A percentile compares a stretch with the other conserved stretches of the same genome.
These are phyloP conservation scores for Zosterops japonicus DNA, from an alignment of 2,113 vertebrate species.

Conservation along the genomic window DNA sequence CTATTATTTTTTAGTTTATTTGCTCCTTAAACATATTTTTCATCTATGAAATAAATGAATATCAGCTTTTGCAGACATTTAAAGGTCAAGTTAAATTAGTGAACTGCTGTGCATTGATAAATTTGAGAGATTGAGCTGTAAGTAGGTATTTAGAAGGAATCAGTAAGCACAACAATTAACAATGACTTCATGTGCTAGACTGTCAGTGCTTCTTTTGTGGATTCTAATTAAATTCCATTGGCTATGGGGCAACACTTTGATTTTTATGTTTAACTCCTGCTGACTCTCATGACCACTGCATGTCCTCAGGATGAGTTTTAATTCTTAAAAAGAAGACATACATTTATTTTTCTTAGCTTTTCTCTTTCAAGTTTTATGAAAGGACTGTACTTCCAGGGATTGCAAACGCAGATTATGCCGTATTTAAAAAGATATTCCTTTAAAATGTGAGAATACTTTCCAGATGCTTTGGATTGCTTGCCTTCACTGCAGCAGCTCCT, in stretches of 20 bases:
- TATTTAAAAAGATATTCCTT: background rate
- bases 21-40: background rate
- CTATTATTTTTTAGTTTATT: background rate
- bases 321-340: background rate
- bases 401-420: background rate
- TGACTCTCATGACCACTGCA: background rate
- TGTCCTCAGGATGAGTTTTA: background rate
- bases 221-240: background rate
- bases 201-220: background rate
- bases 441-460: background rate
- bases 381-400: background rate
- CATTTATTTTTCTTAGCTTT: background rate
- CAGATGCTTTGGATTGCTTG: background rate
- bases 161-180: background rate
- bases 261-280: background rate
- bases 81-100: background rate
- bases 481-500: background rate
- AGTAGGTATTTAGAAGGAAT: background rate
- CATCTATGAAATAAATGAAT: background rate
- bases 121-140: background rate
- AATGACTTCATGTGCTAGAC: background rate
- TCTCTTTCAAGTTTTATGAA: background rate
- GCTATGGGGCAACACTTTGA: background rate
- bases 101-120: background rate
- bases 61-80: background rate